Conservation (phyloP, 2,113 vertebrate genomes). For the Pedionomus torquatus region DNA sequence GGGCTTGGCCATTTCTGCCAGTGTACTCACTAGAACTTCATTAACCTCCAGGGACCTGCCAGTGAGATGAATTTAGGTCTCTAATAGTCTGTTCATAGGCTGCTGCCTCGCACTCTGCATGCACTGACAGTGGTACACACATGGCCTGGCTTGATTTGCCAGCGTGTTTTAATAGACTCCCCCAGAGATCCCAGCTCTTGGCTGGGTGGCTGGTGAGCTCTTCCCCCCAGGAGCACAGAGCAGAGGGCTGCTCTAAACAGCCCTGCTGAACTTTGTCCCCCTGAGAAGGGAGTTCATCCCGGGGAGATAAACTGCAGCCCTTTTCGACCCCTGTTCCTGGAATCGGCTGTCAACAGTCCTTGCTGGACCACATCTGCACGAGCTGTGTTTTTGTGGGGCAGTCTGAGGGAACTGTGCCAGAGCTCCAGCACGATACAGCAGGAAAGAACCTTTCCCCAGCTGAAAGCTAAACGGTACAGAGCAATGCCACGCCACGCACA, state of each 20-base stretch:
- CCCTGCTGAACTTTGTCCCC: neutral
- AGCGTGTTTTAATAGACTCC: neutral
- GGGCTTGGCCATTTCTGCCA: neutral
- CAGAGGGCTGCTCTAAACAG: neutral
- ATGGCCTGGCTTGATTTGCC: neutral
- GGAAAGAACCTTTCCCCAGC: neutral
- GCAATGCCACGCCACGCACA: accelerated
- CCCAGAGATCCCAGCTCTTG: neutral
- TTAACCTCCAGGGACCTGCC: neutral
- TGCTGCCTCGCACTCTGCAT: neutral
- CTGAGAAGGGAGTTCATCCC: neutral
- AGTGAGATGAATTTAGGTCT: neutral
- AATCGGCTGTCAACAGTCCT: neutral
- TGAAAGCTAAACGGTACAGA: neutral
- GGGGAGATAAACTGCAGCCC: neutral
- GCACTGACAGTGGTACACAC: neutral
- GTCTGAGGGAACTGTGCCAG: neutral
- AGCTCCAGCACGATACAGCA: accelerated
- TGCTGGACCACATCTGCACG: neutral
- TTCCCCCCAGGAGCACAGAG: neutral
- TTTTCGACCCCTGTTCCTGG: neutral
- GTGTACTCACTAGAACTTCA: neutral
- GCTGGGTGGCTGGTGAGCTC: neutral
- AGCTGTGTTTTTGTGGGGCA: neutral
- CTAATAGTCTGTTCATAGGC: neutral